These are phyloP conservation scores for Clusia tigrina DNA, from an alignment of 2,888 invertebrate genomes.

Conservation along the genomic window DNA sequence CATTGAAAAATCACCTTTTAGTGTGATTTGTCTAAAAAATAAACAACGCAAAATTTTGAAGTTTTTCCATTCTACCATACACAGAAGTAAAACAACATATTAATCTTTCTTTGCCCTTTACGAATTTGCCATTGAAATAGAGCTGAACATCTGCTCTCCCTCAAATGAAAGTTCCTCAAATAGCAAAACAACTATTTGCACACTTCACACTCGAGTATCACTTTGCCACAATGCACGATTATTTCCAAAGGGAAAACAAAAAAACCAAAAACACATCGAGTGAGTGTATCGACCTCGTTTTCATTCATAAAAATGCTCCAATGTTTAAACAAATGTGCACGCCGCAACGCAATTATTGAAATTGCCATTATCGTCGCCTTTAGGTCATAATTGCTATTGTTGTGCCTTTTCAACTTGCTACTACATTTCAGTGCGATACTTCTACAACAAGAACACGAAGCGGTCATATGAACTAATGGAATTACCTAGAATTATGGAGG, in stretches of 20 bases:
- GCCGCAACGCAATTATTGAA: slow-evolving; percentile 27
- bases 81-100: too few relatives aligned
- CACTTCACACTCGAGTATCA: not conserved
- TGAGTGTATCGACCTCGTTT: slow-evolving; percentile 51
- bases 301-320: slow-evolving; percentile 32
- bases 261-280: not conserved
- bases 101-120: too few relatives aligned
- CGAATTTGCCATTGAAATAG: slow-evolving; percentile 25
- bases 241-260: not conserved
- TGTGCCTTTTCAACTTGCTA: slow-evolving; percentile 1
- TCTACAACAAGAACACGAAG: not conserved
- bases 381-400: slow-evolving; percentile 11
- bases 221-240: not conserved
- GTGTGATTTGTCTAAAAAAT: too few relatives aligned
- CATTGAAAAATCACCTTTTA: too few relatives aligned
- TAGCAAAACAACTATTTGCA: slow-evolving; percentile 36
- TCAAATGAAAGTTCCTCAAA: slow-evolving; percentile 37
- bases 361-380: slow-evolving; percentile 27
- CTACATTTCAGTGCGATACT: not conserved
- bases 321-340: slow-evolving; percentile 21
- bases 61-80: too few relatives aligned
- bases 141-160: slow-evolving; percentile 49
- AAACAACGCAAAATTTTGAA: too few relatives aligned
- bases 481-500: too few relatives aligned
- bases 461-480: not conserved